These are phyloP conservation scores for Ammodytes marinus DNA, from an alignment of 2,113 vertebrate genomes.

Conservation along the genomic window DNA sequence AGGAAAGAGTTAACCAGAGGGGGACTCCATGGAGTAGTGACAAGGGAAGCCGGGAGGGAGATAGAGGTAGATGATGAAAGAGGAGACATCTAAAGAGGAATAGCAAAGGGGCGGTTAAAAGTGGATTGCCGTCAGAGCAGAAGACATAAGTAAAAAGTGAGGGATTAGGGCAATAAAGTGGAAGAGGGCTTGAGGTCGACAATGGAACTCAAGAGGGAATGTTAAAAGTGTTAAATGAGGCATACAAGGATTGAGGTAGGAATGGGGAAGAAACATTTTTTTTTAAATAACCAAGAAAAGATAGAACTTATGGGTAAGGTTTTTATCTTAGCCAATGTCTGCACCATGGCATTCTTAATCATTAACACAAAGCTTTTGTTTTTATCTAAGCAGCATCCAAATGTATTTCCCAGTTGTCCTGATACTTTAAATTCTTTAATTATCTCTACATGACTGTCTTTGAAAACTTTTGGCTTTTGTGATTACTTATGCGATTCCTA, in stretches of 20 bases:
- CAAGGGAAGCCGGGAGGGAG: slow-evolving; percentile 25
- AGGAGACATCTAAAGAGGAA: slow-evolving; percentile 40
- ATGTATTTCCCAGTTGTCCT: slow-evolving; percentile 13
- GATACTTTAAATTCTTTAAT: slow-evolving; percentile 25
- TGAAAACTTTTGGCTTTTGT: slow-evolving; percentile 20
- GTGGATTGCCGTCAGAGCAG: slow-evolving; percentile 8
- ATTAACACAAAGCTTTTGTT: slow-evolving; percentile 5
- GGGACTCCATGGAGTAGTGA: slow-evolving; percentile 36
- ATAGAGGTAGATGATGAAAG: slow-evolving; percentile 44
- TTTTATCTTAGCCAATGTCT: not conserved
- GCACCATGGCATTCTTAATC: slow-evolving; percentile 2
- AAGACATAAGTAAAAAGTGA: slow-evolving; percentile 20
- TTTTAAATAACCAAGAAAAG: not conserved
- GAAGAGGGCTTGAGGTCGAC: not conserved
- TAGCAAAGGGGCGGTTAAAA: slow-evolving; percentile 31
- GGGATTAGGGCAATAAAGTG: slow-evolving; percentile 3
- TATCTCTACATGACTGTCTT: not conserved
- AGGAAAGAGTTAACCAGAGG: not conserved
- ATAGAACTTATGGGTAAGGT: not conserved
- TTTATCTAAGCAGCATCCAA: slow-evolving; percentile 2
- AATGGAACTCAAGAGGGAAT: slow-evolving; percentile 14
- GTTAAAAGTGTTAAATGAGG: slow-evolving; percentile 5
- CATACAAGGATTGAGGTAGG: not conserved
- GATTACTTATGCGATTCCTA: slow-evolving; percentile 12
- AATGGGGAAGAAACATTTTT: not conserved